phyloP scores from a whole-genome alignment of 1,140 invertebrate species.

The Drosophila obscura region DNA sequence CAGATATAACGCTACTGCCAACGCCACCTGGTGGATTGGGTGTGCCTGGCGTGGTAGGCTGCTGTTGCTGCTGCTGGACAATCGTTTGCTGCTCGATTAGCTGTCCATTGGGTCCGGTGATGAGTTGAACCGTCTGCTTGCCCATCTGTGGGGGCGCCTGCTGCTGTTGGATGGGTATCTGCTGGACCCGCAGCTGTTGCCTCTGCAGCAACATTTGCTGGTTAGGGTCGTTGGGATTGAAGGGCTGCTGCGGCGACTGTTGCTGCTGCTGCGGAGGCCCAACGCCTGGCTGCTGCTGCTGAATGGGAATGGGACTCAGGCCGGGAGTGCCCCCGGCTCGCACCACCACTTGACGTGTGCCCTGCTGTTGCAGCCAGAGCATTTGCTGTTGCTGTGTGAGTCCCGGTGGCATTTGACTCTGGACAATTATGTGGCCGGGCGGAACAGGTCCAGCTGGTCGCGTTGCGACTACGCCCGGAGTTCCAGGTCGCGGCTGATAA shows the following conservation, averaged over 20 bases:
- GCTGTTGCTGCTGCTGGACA: slow-evolving; percentile 85
- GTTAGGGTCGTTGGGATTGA: slow-evolving; percentile 72
- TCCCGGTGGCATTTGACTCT: slow-evolving; percentile 86
- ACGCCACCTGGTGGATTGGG: slow-evolving; percentile 55
- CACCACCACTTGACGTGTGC: slow-evolving; percentile 85
- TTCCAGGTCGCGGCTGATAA: slow-evolving; percentile 84
- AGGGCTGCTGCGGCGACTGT: slow-evolving; percentile 47
- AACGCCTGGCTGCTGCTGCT: slow-evolving; percentile 52
- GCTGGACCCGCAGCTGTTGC: slow-evolving; percentile 85
- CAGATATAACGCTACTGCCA: slow-evolving; percentile 25
- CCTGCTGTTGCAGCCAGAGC: slow-evolving; percentile 88
- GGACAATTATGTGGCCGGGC: slow-evolving; percentile 85
- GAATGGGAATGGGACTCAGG: slow-evolving; percentile 81
- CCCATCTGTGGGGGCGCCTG: slow-evolving; percentile 83
- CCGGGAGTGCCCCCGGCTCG: slow-evolving; percentile 83
- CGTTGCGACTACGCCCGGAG: slow-evolving; percentile 85
- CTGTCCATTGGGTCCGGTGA: slow-evolving; percentile 76
- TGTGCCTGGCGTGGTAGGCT: slow-evolving; percentile 46
- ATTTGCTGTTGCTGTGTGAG: slow-evolving; percentile 88
- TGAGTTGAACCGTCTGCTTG: slow-evolving; percentile 85
- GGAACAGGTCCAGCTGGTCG: slow-evolving; percentile 85
- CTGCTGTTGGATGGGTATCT: slow-evolving; percentile 85
- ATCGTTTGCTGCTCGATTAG: slow-evolving; percentile 84
- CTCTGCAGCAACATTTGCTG: slow-evolving; percentile 79
- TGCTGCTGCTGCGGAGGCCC: slow-evolving; percentile 55